A percentile compares a stretch with the other conserved stretches of the same genome.
These are phyloP conservation scores for Philereme vetulata DNA, from an alignment of 2,888 invertebrate species.

Conservation along the genomic window DNA sequence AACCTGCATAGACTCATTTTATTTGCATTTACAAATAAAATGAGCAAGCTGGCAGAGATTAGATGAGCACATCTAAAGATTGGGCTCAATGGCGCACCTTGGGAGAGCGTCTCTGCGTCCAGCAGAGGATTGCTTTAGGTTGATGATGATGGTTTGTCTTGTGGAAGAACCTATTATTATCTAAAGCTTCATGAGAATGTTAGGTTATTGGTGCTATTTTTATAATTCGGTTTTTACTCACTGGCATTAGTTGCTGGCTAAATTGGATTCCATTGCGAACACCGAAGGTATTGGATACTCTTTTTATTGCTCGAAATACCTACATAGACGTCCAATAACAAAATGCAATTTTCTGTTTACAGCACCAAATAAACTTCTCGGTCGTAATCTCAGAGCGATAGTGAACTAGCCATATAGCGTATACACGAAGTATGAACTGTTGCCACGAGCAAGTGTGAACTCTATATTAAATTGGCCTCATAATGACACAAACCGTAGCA, in stretches of 20 bases:
- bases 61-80: too few relatives aligned
- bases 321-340: conserved; percentile 32
- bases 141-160: too few relatives aligned
- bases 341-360: conserved; percentile 44
- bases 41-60: too few relatives aligned
- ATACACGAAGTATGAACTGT: not conserved
- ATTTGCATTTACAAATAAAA: too few relatives aligned
- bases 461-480: not conserved
- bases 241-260: not conserved
- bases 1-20: too few relatives aligned
- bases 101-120: too few relatives aligned
- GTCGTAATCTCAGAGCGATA: conserved; percentile 21
- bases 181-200: too few relatives aligned
- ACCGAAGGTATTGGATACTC: conserved; percentile 18
- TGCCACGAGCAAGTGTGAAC: not conserved
- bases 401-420: conserved; percentile 2
- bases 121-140: too few relatives aligned
- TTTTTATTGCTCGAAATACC: conserved; percentile 30
- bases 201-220: not conserved
- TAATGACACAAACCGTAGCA: not conserved
- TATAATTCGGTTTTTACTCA: conserved; percentile 1
- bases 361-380: conserved; percentile 41
- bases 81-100: too few relatives aligned
- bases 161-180: too few relatives aligned
- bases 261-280: conserved; percentile 27